Evolutionary conservation across 2,797 vertebrate genomes (phyloP).

Genomic region (Hyperoplus immaculatus): DNA sequence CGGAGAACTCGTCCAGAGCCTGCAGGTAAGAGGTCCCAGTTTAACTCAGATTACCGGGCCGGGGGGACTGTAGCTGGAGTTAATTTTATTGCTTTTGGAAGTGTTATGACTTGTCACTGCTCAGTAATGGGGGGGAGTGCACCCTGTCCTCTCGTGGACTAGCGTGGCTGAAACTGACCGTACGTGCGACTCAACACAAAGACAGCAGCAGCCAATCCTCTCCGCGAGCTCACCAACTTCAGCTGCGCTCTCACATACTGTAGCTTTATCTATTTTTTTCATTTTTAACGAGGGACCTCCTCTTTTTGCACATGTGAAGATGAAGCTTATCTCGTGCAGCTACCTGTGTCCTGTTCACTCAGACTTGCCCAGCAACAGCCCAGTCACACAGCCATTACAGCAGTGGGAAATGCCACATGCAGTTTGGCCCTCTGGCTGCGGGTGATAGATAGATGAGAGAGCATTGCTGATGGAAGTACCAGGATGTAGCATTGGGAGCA

Average conservation of each 20-base stretch:
- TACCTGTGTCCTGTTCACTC: constrained; percentile 72
- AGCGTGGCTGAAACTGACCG: constrained; percentile 70
- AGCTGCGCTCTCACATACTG: constrained; percentile 37
- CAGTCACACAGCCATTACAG: constrained; percentile 78
- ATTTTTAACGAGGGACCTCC: neutral
- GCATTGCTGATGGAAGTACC: constrained; percentile 74
- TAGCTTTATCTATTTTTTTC: neutral
- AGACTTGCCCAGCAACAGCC: constrained; percentile 82
- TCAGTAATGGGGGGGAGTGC: constrained; percentile 53
- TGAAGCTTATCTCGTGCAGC: constrained; percentile 52
- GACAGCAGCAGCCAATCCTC: constrained; percentile 37
- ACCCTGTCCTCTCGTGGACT: constrained; percentile 70
- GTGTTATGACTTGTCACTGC: constrained; percentile 76
- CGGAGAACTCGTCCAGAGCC: constrained; percentile 91
- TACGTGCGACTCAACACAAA: constrained; percentile 68
- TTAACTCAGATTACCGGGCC: constrained; percentile 33
- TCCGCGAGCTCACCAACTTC: constrained; percentile 65
- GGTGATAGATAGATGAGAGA: constrained; percentile 75
- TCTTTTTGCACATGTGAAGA: constrained; percentile 38
- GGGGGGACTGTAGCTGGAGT: constrained; percentile 49
- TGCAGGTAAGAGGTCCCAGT: constrained; percentile 69
- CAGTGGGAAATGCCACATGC: constrained; percentile 80
- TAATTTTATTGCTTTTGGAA: constrained; percentile 59
- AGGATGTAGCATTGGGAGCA: constrained; percentile 71
- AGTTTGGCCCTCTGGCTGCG: constrained; percentile 78